Conservation (phyloP, 2,797 vertebrate species). For the Lithobates sylvaticus region DNA sequence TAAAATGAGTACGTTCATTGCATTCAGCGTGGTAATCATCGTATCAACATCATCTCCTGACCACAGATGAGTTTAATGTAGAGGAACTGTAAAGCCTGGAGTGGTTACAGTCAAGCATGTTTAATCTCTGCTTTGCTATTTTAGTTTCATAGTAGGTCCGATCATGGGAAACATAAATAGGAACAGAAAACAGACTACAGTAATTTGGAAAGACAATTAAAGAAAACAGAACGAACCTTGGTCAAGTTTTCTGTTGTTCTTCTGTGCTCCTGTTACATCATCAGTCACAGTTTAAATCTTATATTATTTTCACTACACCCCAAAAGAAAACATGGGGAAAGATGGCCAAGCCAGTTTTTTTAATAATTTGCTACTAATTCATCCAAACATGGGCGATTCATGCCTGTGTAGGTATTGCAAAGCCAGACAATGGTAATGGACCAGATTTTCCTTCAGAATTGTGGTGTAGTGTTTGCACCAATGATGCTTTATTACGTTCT, state of each 20-base stretch:
- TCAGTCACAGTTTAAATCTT: not conserved
- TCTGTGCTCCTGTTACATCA: not conserved
- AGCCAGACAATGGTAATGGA: too few relatives aligned
- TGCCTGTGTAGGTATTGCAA: too few relatives aligned
- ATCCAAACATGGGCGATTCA: not conserved
- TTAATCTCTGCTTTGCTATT: not conserved
- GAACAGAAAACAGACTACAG: not conserved
- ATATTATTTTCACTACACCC: not conserved
- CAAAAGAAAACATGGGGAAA: not conserved
- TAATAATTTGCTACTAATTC: not conserved
- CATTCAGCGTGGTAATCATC: not conserved
- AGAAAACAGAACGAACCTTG: not conserved
- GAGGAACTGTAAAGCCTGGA: conserved; percentile 10
- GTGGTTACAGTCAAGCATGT: not conserved
- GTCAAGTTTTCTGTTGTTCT: not conserved
- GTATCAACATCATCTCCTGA: conserved; percentile 16
- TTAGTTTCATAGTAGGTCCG: not conserved
- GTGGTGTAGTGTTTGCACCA: too few relatives aligned
- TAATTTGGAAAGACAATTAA: not conserved
- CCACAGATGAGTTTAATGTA: conserved; percentile 8
- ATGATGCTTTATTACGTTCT: too few relatives aligned
- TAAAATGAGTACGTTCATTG: not conserved
- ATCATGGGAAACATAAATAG: not conserved
- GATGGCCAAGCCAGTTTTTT: not conserved
- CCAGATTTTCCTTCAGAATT: too few relatives aligned